phyloP scores from a whole-genome alignment of 2,888 invertebrate genomes.

The Pollenia griseotomentosa region DNA sequence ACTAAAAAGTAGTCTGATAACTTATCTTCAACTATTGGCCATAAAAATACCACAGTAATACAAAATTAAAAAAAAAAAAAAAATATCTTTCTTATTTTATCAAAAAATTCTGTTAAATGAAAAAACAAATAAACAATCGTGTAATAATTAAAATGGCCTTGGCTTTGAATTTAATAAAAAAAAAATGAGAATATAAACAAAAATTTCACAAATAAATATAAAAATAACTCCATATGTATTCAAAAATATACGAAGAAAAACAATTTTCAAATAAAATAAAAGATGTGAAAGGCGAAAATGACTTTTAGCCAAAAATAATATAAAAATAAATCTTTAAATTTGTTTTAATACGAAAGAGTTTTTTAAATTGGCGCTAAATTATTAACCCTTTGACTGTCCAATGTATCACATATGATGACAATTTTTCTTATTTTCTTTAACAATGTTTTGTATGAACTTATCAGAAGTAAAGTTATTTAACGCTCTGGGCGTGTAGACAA shows the following conservation, averaged over 20 bases:
- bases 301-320: neutral
- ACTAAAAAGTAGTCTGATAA: too few species aligned
- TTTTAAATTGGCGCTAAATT: too few species aligned
- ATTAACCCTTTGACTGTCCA: too few species aligned
- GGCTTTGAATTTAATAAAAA: conserved; percentile 15
- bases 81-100: neutral
- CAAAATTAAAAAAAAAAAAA: too few species aligned
- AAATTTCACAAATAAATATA: conserved; percentile 2
- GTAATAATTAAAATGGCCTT: conserved; percentile 12
- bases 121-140: neutral
- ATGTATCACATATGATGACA: too few species aligned
- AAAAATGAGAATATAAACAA: neutral
- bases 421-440: too few species aligned
- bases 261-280: neutral
- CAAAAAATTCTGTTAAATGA: neutral
- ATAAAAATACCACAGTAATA: too few species aligned
- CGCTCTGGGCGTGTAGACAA: too few species aligned
- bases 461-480: too few species aligned
- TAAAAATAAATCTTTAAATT: neutral
- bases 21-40: too few species aligned
- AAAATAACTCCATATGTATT: conserved; percentile 3
- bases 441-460: too few species aligned
- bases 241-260: neutral
- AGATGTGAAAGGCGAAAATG: neutral
- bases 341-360: neutral